These are phyloP conservation scores for Phymatocera aterrima DNA, from an alignment of 2,888 invertebrate genomes.

Conservation along the genomic window DNA sequence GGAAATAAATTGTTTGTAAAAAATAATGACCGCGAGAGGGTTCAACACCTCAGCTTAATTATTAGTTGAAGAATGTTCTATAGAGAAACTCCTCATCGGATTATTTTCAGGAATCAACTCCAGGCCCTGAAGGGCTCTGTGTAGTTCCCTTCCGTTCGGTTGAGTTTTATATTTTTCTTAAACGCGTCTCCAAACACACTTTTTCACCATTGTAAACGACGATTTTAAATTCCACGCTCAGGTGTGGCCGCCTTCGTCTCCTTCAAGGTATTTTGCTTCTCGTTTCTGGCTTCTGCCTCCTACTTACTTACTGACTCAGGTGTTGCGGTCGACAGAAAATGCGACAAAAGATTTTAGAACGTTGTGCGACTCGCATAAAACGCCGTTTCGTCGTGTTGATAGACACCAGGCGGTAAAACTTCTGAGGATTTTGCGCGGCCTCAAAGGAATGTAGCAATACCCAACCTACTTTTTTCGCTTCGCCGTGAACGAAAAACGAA, in stretches of 20 bases:
- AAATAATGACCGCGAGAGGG: background rate
- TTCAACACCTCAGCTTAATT: constrained; percentile 14
- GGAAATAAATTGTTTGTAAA: background rate
- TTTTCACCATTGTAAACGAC: background rate
- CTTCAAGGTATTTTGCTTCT: constrained; percentile 25
- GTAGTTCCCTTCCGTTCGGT: too few species aligned
- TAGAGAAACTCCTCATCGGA: background rate
- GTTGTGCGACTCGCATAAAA: background rate
- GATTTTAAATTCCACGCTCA: constrained; percentile 28
- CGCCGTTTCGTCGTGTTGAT: constrained; percentile 52
- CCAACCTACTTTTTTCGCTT: background rate
- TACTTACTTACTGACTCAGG: background rate
- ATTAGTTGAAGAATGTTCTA: background rate
- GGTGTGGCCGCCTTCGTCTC: constrained; percentile 37
- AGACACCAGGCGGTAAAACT: constrained; percentile 67
- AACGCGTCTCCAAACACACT: constrained; percentile 10
- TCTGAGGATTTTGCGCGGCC: constrained; percentile 57
- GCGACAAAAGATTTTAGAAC: constrained; percentile 13
- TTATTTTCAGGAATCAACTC: background rate
- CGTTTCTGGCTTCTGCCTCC: background rate
- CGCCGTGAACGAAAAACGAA: background rate
- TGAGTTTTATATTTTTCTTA: background rate
- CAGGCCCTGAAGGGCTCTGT: background rate
- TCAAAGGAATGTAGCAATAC: background rate
- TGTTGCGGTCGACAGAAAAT: constrained; percentile 27